Base-by-base conservation (phyloP, 2,113 vertebrate species). In the Crotalus horridus region DNA sequence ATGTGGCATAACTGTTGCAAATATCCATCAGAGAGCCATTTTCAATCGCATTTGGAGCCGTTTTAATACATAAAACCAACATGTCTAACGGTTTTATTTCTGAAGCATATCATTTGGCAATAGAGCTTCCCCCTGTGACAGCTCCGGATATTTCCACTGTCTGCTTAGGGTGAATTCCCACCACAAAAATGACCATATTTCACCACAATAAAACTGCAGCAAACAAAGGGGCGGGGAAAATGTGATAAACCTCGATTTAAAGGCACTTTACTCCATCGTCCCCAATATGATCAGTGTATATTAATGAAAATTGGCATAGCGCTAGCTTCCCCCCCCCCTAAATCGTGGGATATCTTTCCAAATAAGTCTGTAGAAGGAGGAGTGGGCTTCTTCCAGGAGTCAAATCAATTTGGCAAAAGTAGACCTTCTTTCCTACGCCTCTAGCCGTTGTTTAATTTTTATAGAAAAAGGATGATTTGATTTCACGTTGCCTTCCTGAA, bases 11-110 rank as follows among this genome's bases (percentile, higher is more conserved):
- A 97, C 97, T 93, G 74, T 91, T 92, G 96, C 97, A 96, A 97
- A 97, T 97, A 97, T 97, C 97, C 96, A 97, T 98, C 97, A 97
- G 96, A 96, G 94, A 96, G 97, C 97, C 95, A 96, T 97, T 97
- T 97, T 98, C 98, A 97, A 98, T 98, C 98, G 98, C 98, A 98
- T 98, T 97, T 98, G 97, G 96, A 93, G 97, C 97, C 92, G 97
- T 96, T 97, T 98, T 97, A 97, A 98, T 98, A 98, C 97, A 97
- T 97, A 97, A 98, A 98, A 96, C 96, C 97, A 96, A 97, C 95
- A 95, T 64, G 94, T 97, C 97, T 96, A 88, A 95, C 96, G 96
- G 96, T 96, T 92, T 96, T 96, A 97, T 39, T 94, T 95, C 93
- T 85, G 11, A 86, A 96, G 94, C 94, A 90, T 95, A 96, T 54